These are phyloP conservation scores for Silvanus unidentatus DNA, from an alignment of 2,888 invertebrate species.

Conservation along the genomic window DNA sequence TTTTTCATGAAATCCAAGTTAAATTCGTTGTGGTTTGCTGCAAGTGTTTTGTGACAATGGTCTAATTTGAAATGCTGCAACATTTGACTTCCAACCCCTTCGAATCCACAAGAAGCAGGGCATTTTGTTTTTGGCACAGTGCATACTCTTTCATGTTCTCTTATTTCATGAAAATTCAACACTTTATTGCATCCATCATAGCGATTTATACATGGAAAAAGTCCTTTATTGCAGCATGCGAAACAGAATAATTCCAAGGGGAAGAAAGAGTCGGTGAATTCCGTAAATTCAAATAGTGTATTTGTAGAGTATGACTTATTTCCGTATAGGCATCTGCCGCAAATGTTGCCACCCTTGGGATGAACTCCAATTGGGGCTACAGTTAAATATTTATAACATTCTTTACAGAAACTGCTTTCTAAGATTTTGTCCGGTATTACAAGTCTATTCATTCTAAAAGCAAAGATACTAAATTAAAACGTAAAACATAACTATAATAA, in stretches of 20 bases:
- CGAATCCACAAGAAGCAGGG: conserved; percentile 10
- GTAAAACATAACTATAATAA: too few relatives aligned
- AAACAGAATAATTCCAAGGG: conserved; percentile 17
- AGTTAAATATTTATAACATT: conserved; percentile 20
- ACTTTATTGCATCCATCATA: conserved; percentile 18
- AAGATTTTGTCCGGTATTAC: conserved; percentile 17
- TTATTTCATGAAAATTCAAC: conserved; percentile 12
- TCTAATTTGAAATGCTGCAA: conserved; percentile 16
- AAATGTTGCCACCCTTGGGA: conserved; percentile 17
- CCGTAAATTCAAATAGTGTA: conserved; percentile 14
- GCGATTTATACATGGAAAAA: conserved; percentile 20
- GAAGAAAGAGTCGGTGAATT: conserved; percentile 7
- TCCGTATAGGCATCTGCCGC: conserved; percentile 18
- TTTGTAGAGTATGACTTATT: conserved; percentile 4
- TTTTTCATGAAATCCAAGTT: too few relatives aligned
- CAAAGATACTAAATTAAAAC: too few relatives aligned
- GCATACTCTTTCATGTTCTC: conserved; percentile 15
- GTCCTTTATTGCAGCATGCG: conserved; percentile 9
- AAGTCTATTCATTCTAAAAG: too few relatives aligned
- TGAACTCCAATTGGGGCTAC: conserved; percentile 18
- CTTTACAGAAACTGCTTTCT: conserved; percentile 14
- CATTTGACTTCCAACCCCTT: conserved; percentile 19
- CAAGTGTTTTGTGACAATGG: conserved; percentile 4
- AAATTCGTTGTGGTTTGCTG: too few relatives aligned
- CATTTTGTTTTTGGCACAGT: conserved; percentile 11